A percentile compares a stretch with the other conserved stretches of the same genome.
These are phyloP conservation scores for Pionites leucogaster DNA, from an alignment of 2,113 vertebrate genomes.

Conservation along the genomic window DNA sequence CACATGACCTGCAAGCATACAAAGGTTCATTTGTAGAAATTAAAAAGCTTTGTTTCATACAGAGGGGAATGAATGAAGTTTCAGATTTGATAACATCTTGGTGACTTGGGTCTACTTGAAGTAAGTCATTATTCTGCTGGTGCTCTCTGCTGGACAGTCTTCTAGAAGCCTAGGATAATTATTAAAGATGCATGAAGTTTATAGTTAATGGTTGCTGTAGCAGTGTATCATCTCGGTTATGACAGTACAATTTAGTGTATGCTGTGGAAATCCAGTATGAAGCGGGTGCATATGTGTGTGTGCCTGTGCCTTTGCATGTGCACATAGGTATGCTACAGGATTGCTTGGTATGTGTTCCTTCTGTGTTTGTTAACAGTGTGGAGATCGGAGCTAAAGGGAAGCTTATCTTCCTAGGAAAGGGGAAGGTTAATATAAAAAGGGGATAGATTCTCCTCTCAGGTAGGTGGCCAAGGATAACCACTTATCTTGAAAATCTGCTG, in stretches of 20 bases:
- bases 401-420: not conserved
- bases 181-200: not conserved
- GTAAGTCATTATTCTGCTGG: not conserved
- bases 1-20: not conserved
- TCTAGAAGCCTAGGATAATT: not conserved
- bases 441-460: not conserved
- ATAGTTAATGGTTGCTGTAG: not conserved
- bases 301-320: not conserved
- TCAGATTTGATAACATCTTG: not conserved
- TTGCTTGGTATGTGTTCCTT: not conserved
- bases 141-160: not conserved
- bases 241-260: not conserved
- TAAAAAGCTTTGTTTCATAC: not conserved
- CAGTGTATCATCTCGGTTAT: not conserved
- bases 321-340: not conserved
- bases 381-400: not conserved
- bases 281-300: fast-evolving
- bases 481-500: not conserved
- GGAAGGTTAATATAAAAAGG: not conserved
- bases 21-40: not conserved
- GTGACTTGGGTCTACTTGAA: not conserved
- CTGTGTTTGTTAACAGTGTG: fast-evolving
- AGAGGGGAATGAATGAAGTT: not conserved
- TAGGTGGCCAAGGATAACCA: not conserved
- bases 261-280: not conserved